Percentiles rank a stretch among this genome's conserved stretches.
Evolutionary conservation across 2,113 vertebrate species (phyloP).

Genomic region (Neotoma lepida): DNA sequence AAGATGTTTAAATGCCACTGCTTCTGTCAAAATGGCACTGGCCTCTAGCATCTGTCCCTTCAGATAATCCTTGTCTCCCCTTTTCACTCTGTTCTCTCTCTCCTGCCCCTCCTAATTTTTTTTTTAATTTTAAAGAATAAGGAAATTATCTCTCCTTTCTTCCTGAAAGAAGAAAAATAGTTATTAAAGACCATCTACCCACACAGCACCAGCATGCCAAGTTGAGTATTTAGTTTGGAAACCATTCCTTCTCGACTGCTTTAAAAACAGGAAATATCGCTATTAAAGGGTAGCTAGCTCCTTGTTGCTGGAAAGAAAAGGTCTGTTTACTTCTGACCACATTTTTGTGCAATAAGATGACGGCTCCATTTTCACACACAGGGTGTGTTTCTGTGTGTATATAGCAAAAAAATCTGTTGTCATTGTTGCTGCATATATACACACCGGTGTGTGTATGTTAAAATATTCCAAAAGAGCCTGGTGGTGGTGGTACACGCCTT

Average conservation of each 20-base stretch:
- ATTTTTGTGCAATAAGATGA: conserved; percentile 85
- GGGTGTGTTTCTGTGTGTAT: background rate
- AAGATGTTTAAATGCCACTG: conserved; percentile 77
- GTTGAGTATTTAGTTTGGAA: conserved; percentile 92
- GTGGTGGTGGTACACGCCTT: background rate
- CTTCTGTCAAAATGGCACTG: conserved; percentile 65
- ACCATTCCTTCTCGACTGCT: conserved; percentile 88
- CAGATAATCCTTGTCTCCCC: conserved; percentile 77
- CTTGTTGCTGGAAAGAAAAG: conserved; percentile 67
- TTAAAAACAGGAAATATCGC: conserved; percentile 94
- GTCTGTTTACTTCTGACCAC: conserved; percentile 74
- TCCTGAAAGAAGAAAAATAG: conserved; percentile 86
- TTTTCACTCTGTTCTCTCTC: background rate
- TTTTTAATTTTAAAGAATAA: background rate
- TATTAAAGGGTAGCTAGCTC: conserved; percentile 90
- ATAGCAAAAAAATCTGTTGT: background rate
- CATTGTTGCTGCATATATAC: background rate
- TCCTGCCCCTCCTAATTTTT: background rate
- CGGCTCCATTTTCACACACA: conserved; percentile 81
- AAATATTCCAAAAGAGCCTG: background rate
- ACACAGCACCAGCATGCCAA: conserved; percentile 88
- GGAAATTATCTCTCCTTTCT: conserved; percentile 76
- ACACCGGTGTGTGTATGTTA: background rate
- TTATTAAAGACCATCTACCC: conserved; percentile 88
- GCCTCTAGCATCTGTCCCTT: conserved; percentile 75